Evolutionary conservation across 2,113 vertebrate species (phyloP).

Genomic region (Peromyscus leucopus): DNA sequence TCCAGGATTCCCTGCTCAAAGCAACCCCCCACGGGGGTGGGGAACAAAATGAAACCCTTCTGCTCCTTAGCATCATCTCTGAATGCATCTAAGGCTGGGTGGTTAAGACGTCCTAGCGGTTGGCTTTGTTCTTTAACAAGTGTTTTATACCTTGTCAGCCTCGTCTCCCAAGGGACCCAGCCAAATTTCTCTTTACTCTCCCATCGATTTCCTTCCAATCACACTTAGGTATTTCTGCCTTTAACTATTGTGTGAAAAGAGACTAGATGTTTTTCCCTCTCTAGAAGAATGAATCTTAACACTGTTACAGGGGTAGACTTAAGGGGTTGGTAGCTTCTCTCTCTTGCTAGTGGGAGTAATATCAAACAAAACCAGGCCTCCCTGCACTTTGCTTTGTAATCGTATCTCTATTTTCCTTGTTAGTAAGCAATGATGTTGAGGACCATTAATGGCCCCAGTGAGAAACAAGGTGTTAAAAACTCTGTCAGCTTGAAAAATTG

Average conservation of each 20-base stretch:
- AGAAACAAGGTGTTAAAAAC: slow-evolving; percentile 23
- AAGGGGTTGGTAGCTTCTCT: neutral
- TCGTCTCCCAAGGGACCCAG: neutral
- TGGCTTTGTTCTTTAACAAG: neutral
- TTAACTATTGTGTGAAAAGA: neutral
- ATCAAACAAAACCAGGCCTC: neutral
- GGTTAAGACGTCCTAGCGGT: neutral
- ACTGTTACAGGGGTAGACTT: neutral
- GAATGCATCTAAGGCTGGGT: neutral
- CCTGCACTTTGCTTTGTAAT: neutral
- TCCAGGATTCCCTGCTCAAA: neutral
- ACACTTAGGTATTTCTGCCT: neutral
- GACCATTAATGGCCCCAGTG: neutral
- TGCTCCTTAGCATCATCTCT: neutral
- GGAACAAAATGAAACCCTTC: neutral
- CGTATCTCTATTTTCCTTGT: neutral
- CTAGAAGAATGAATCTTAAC: neutral
- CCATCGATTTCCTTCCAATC: neutral
- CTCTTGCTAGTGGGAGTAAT: neutral
- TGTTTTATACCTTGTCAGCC: neutral
- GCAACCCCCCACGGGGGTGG: neutral
- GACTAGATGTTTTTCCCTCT: neutral
- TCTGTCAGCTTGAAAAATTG: neutral
- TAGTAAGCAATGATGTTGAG: neutral
- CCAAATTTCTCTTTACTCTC: neutral